phyloP scores from a whole-genome alignment of 1,140 invertebrate species.

The Muscidifurax raptorellus region DNA sequence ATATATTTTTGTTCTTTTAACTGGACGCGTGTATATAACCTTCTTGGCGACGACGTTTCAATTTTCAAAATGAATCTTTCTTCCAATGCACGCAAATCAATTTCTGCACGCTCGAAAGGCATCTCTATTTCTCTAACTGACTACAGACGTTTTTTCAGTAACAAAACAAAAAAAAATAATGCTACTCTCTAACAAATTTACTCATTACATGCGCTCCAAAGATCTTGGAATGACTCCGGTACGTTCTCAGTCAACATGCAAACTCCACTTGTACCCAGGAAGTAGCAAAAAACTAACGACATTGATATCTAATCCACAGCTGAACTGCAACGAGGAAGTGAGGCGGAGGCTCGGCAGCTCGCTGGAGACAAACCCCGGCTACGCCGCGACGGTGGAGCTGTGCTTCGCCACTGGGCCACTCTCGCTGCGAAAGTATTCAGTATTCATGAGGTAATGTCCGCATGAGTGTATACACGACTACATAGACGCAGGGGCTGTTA shows the following conservation, averaged over 20 bases:
- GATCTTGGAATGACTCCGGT: background rate
- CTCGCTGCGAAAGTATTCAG: constrained; percentile 77
- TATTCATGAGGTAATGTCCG: constrained; percentile 74
- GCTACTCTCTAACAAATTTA: background rate
- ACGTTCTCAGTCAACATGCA: background rate
- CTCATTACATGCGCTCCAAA: background rate
- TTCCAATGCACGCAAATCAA: background rate
- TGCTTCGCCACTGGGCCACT: constrained; percentile 85
- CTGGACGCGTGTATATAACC: no score
- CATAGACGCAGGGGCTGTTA: background rate
- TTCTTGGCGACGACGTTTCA: background rate
- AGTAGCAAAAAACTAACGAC: background rate
- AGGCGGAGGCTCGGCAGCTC: constrained; percentile 74
- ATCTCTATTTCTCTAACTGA: no score
- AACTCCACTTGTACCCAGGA: background rate
- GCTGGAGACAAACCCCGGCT: constrained; percentile 78
- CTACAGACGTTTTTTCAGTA: no score
- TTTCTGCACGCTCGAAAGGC: no score
- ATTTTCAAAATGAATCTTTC: background rate
- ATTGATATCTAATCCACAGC: constrained; percentile 73
- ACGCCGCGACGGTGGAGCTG: constrained; percentile 86
- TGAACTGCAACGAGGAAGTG: constrained; percentile 82
- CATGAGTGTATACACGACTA: background rate
- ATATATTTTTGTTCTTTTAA: no score
- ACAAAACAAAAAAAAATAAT: background rate